A percentile compares a stretch with the other conserved stretches of the same genome.
Conservation (phyloP, 2,113 vertebrate genomes). For the Fregata magnificens region DNA sequence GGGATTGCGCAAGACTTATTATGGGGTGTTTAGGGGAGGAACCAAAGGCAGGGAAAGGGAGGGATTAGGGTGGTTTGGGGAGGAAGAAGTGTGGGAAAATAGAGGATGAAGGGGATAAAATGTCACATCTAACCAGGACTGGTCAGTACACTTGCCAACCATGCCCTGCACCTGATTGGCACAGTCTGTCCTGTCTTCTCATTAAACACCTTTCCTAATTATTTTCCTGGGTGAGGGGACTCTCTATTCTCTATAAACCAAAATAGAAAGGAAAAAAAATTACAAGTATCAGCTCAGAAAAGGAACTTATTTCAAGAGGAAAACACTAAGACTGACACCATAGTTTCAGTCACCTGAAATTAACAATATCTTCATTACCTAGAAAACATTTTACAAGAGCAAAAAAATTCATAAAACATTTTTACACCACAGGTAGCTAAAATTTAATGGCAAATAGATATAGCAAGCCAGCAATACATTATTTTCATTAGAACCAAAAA, state of each 20-base stretch:
- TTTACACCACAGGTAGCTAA: background rate
- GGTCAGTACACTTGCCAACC: no score
- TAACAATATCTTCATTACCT: background rate
- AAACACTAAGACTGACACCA: background rate
- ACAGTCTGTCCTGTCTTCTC: no score
- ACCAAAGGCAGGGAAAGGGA: no score
- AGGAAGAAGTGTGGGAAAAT: no score
- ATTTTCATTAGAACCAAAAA: background rate
- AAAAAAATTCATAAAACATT: background rate
- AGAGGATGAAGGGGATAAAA: no score
- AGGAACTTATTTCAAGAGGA: background rate
- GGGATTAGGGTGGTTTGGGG: no score
- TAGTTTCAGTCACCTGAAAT: background rate
- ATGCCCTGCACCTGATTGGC: no score
- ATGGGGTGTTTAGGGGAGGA: background rate
- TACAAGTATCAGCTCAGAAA: background rate
- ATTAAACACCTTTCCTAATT: background rate
- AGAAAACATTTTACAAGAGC: background rate
- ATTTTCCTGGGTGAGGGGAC: background rate
- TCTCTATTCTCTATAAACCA: background rate
- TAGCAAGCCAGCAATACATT: background rate
- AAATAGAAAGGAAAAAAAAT: background rate
- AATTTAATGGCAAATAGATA: background rate
- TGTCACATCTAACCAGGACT: no score
- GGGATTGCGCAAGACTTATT: background rate